Conservation (phyloP, 2,888 invertebrate genomes). For the Druceiella hillmani region DNA sequence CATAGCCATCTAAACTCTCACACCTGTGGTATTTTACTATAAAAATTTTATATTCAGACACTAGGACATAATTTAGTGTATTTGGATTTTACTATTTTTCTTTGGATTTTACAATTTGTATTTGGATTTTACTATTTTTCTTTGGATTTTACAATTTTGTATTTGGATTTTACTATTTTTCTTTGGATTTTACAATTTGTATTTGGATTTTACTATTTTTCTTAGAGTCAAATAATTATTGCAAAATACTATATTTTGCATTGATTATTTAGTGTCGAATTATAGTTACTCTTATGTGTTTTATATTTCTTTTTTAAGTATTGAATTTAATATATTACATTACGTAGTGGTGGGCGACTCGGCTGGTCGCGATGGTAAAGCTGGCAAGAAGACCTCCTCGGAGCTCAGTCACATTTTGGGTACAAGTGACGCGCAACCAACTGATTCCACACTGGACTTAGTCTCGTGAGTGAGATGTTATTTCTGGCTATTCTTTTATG, state of each 20-base stretch:
- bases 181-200: not conserved
- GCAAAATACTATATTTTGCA: too few species aligned
- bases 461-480: constrained; percentile 53
- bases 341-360: constrained; percentile 72
- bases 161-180: not conserved
- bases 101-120: not conserved
- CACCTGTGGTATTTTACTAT: too few species aligned
- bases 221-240: not conserved
- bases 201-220: not conserved
- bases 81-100: not conserved
- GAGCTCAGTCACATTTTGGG: constrained; percentile 88
- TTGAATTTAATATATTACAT: not conserved
- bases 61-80: too few species aligned
- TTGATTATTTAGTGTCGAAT: not conserved
- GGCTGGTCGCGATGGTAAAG: constrained; percentile 60
- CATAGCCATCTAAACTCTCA: too few species aligned
- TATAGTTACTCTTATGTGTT: constrained; percentile 22
- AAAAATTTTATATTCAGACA: too few species aligned
- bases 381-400: constrained; percentile 60
- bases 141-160: not conserved
- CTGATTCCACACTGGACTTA: constrained; percentile 70
- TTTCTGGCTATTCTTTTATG: too few species aligned
- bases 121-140: not conserved
- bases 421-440: constrained; percentile 73
- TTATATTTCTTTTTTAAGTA: constrained; percentile 2